Percentiles rank a stretch among this genome's conserved stretches.
Conservation (phyloP, 2,113 vertebrate genomes). For the Erythrolamprus reginae region DNA sequence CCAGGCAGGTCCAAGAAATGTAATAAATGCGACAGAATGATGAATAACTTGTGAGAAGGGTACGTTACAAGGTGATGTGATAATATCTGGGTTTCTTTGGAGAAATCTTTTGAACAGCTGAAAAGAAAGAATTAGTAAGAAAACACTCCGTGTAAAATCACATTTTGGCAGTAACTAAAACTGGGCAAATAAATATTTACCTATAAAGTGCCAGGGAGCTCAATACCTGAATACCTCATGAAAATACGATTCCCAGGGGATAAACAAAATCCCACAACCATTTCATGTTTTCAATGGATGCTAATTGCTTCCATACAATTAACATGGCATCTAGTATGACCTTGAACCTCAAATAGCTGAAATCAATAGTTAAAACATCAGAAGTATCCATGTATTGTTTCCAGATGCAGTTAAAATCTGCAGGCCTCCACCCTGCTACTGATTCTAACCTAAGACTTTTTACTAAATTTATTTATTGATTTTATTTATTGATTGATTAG, state of each 20-base stretch:
- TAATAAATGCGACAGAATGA: conserved; percentile 9
- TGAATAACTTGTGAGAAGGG: not conserved
- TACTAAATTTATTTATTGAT: too few relatives aligned
- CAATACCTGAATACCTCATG: not conserved
- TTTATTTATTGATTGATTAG: too few relatives aligned
- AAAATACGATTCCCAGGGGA: not conserved
- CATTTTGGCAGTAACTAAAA: not conserved
- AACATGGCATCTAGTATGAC: not conserved
- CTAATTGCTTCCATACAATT: not conserved
- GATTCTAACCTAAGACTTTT: not conserved
- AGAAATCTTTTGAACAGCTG: not conserved
- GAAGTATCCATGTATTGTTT: not conserved
- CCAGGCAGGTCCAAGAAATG: conserved; percentile 25
- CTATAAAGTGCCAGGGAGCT: not conserved
- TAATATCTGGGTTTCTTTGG: not conserved
- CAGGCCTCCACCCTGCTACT: not conserved
- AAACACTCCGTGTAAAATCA: not conserved
- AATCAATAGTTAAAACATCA: not conserved
- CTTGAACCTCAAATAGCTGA: not conserved
- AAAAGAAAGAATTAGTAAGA: not conserved
- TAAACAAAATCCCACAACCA: not conserved
- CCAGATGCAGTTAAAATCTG: not conserved
- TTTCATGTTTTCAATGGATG: not conserved
- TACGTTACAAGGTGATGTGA: not conserved
- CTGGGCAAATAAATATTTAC: not conserved